A percentile compares a stretch with the other conserved stretches of the same genome.
phyloP scores from a whole-genome alignment of 2,113 vertebrate genomes.

The Plestiodon gilberti region DNA sequence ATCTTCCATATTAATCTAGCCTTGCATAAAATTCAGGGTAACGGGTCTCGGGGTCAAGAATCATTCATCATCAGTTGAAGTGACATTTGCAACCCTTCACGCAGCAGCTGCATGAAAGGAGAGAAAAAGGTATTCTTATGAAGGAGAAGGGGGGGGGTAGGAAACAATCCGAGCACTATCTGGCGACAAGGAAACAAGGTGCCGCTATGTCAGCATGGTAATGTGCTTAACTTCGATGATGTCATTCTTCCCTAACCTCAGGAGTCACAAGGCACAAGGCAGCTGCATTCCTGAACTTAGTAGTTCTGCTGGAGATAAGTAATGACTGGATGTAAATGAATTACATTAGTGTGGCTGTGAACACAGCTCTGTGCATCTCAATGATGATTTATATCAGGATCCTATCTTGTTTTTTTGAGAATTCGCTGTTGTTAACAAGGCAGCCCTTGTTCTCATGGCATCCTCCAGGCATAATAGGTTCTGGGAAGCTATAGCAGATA shows the following conservation, averaged over 20 bases:
- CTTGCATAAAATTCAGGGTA: constrained; percentile 85
- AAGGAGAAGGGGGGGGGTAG: constrained; percentile 78
- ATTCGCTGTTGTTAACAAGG: constrained; percentile 88
- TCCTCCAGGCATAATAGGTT: constrained; percentile 88
- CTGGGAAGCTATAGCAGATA: constrained; percentile 92
- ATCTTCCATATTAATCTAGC: constrained; percentile 86
- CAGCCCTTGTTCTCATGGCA: constrained; percentile 88
- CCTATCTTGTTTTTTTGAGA: constrained; percentile 86
- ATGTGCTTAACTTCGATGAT: constrained; percentile 90
- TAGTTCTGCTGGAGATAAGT: constrained; percentile 84
- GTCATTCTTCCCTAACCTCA: constrained; percentile 88
- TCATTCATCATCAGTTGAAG: constrained; percentile 98
- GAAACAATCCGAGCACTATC: constrained; percentile 89
- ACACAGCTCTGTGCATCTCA: constrained; percentile 87
- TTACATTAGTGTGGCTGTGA: constrained; percentile 88
- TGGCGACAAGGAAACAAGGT: constrained; percentile 89
- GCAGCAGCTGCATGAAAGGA: constrained; percentile 86
- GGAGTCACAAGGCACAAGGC: constrained; percentile 94
- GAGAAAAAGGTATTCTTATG: constrained; percentile 86
- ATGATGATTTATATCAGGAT: constrained; percentile 97
- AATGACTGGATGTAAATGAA: constrained; percentile 88
- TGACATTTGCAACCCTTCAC: constrained; percentile 95
- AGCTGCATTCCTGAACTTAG: constrained; percentile 90
- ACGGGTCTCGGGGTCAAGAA: constrained; percentile 89
- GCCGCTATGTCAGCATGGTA: constrained; percentile 93